Base-by-base conservation (phyloP, 2,113 vertebrate species). In the Erinaceus europaeus region DNA sequence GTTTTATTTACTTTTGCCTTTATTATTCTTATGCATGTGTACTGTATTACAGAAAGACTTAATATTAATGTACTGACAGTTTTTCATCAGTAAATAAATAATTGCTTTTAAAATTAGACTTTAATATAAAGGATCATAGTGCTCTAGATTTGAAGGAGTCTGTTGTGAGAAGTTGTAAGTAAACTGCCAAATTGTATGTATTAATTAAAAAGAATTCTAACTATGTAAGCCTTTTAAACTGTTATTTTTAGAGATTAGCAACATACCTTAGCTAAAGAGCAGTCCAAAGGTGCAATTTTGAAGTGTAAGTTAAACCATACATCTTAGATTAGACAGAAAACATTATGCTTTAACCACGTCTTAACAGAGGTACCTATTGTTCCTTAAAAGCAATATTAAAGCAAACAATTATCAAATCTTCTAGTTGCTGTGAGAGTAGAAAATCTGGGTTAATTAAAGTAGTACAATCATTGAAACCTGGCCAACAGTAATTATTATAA, bases 61-160 rank as follows among this genome's bases (percentile, higher is more conserved):
- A 62, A n/a, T 4, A 83, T 46, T 78, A 73, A 61, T 64, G 69
- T 27, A 64, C 0, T 73, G 78, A 36, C 13, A 84, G 0, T 23
- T 91, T 94, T 55, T 89, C 67, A 48, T 50, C 36, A 59, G 29
- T 76, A 55, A 93, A 92, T 15, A 92, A 87, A 75, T 38, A 53
- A 46, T 86, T 29, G 38, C 29, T 90, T 95, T 92, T 50, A 94
- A 93, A 89, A 64, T 94, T 90, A 78, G n/a, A 62, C 29, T 90
- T 86, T 86, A 55, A 20, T 82, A 50, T 91, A 75, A 92, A 92
- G 82, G 81, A 90, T 65, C 86, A 1, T 86, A 79, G 75, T 25
- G 12, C 52, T 90, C 13, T 13, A 57, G n/a, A 81, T 77, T 71
- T 83, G 23, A 78, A 92, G n/a, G 32, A 78, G 17, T 59, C 29